These are phyloP conservation scores for Spongilla lacustris DNA, from an alignment of 37 sponge, comb jelly and placozoan genomes.

Conservation along the genomic window DNA sequence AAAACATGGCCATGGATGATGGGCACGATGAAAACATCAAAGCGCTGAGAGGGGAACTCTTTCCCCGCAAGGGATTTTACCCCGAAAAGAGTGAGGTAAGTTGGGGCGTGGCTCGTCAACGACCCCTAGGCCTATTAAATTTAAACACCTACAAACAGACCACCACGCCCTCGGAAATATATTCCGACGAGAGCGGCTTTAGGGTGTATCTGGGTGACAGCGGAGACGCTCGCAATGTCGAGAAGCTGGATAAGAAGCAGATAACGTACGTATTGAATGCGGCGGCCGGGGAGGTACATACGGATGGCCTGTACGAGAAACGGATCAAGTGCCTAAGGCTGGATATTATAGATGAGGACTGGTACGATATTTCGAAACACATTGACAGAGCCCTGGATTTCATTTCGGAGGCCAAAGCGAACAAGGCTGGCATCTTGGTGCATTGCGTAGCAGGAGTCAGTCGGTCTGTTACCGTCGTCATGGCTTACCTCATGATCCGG, in stretches of 20 bases:
- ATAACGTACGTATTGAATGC: slow-evolving; percentile 52
- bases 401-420: slow-evolving; percentile 26
- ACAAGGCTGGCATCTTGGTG: slow-evolving; percentile 41
- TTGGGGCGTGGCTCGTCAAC: too few species aligned
- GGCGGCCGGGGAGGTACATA: slow-evolving; percentile 26
- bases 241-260: slow-evolving; percentile 25
- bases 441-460: slow-evolving; percentile 75
- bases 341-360: slow-evolving; percentile 25
- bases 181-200: slow-evolving; percentile 25
- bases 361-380: slow-evolving; percentile 50
- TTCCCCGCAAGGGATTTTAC: too few species aligned
- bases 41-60: too few species aligned
- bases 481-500: slow-evolving; percentile 53
- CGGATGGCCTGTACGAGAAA: slow-evolving; percentile 35
- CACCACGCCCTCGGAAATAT: slow-evolving; percentile 25
- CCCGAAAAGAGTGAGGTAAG: too few species aligned
- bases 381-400: slow-evolving; percentile 40
- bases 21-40: too few species aligned
- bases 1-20: too few species aligned
- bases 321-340: slow-evolving; percentile 12
- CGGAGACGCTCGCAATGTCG: slow-evolving; percentile 37
- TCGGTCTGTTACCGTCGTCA: slow-evolving; percentile 57
- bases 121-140: too few species aligned
- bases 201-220: slow-evolving; percentile 37
- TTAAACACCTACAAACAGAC: too few species aligned